Evolutionary conservation across 2,888 invertebrate species (phyloP), one percentile per base, ranked within the genome.

Genomic region (Neuroscelio doddi): DNA sequence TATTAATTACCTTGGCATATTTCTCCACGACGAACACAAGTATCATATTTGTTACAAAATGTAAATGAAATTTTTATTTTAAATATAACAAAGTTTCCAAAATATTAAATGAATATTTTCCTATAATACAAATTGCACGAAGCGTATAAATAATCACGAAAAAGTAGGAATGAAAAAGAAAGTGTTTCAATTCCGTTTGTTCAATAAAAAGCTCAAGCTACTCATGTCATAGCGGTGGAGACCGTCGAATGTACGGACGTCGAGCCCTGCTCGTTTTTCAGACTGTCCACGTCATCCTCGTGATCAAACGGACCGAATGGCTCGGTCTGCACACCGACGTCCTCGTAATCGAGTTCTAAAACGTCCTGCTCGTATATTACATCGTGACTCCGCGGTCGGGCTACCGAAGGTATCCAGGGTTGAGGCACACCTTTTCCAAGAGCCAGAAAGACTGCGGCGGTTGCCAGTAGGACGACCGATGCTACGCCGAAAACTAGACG

Each of bases 381-480:
- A 41, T 84, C 84, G 64, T 83, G 81, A 72, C 82, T 83, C 5
- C 81, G 76, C 1, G 83, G 82, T 47, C 84, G 70, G 3, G 85
- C 79, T 0, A 84, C 84, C 1, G 84, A 84, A 0, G 83, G 82
- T 27, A 84, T 89, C 89, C 89, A 89, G 14, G 87, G 87, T 69
- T 89, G 89, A 0, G 88, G 86, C 2, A 87, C 87, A 1, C 89
- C 89, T 68, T 88, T 88, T 4, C 89, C 88, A 57, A 88, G 85
- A 0, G 86, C 85, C 80, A 89, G 83, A 74, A 88, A 89, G 41
- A 88, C 86, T 0, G 86, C 85, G 1, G 87, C 87, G 1, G 88
- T 88, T n/a, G 86, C 82, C 3, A 88, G 72, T n/a, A 89, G 74
- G 8, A 89, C 87, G 0, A 86, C 86, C 1, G 88, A 87, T 1